These are phyloP conservation scores for Macrostomum lignano DNA, from an alignment of 1,140 invertebrate species.

Conservation along the genomic window DNA sequence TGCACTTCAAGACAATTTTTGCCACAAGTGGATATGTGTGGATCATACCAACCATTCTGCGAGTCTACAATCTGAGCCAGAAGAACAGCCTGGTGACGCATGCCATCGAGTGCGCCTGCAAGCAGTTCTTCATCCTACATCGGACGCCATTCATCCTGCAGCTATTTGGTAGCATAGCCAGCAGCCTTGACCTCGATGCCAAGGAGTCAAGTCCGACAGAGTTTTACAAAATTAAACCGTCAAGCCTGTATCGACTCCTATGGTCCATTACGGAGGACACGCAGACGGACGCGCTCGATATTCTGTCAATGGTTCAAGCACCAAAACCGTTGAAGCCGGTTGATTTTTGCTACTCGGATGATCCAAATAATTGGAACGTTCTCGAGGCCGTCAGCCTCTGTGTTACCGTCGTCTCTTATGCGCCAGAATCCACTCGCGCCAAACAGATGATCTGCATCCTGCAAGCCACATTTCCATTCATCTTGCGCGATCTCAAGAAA, in stretches of 20 bases:
- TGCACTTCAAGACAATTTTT: constrained; percentile 11
- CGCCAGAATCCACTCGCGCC: constrained; percentile 66
- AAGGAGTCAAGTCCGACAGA: constrained; percentile 15
- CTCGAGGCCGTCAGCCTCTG: constrained; percentile 26
- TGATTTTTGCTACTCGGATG: constrained; percentile 28
- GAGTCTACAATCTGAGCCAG: constrained; percentile 87
- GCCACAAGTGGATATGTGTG: constrained; percentile 44
- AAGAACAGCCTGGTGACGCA: constrained; percentile 65
- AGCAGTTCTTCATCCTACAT: constrained; percentile 91
- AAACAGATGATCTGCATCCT: constrained; percentile 86
- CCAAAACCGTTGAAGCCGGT: constrained; percentile 81
- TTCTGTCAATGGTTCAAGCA: constrained; percentile 71
- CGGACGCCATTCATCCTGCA: constrained; percentile 89
- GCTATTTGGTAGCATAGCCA: constrained; percentile 90
- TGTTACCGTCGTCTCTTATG: constrained; percentile 87
- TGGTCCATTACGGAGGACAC: constrained; percentile 59
- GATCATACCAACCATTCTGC: constrained; percentile 79
- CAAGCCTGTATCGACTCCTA: constrained; percentile 60
- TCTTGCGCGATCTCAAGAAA: constrained; percentile 41
- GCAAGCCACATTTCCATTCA: constrained; percentile 75
- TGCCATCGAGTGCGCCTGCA: constrained; percentile 82
- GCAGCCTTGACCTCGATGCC: constrained; percentile 45
- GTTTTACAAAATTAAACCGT: constrained; percentile 45
- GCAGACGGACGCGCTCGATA: constrained; percentile 60
- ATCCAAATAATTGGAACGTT: constrained; percentile 20